Base-by-base conservation (phyloP, 2,888 invertebrate genomes). In the Polydrusus tereticollis region DNA sequence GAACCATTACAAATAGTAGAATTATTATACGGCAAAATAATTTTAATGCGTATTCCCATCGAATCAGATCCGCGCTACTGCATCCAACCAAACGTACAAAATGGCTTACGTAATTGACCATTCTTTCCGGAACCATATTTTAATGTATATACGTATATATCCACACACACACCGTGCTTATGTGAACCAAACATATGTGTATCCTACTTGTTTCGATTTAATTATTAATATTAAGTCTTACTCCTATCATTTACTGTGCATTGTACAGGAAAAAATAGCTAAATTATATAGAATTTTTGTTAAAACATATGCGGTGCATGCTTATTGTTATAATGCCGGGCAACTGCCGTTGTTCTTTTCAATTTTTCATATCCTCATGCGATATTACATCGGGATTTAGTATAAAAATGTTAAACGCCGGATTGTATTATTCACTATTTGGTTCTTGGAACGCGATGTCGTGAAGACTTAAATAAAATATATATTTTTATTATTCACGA, bases 201-300 rank as follows among this genome's bases (percentile, higher is more conserved):
- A 84, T 84, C 82, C 84, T 85, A 85, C 84, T 83, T 85, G 81
- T 82, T 79, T 79, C 78, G 58, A 45, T 80, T 80, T 85, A 86
- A 85, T 86, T 86, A 86, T 86, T 85, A 82, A 85, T 85, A 86
- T 85, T 85, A 85, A 77, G 74, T 80, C 78, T 50, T 83, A 80
- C 83, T 84, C 83, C 84, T 85, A 85, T 85, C 83, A 85, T 86
- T 86, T 85, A 80, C 82, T 82, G 83, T 83, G 83, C 85, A 84
- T 84, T 85, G 84, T 84, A 82, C 83, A 80, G 83, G 82, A 84
- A 85, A 84, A 85, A 81, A 83, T 82, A 81, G 82, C 78, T 76
- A 85, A 85, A 85, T 85, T 85, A 85, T 82, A 85, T 85, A 84
- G 80, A 84, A 84, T 85, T 85, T 85, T 84, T 84, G 81, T 81